Evolutionary conservation across 2,113 vertebrate genomes (phyloP).

Genomic region (Scomber scombrus): DNA sequence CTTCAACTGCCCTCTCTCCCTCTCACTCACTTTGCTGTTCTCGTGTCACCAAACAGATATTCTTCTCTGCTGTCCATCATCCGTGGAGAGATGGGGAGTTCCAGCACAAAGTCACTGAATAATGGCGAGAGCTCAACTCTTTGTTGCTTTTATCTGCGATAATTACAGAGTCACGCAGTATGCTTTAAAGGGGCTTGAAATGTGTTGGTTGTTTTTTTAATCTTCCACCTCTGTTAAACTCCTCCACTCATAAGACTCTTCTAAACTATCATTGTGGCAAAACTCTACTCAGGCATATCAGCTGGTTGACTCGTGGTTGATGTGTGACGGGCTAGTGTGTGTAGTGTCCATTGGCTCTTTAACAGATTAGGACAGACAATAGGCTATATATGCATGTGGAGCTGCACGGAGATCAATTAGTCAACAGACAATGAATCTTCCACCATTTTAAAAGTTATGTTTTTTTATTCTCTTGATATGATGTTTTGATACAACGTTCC

Average conservation of each 20-base stretch:
- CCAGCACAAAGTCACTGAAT: slow-evolving; percentile 50
- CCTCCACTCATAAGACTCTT: slow-evolving; percentile 22
- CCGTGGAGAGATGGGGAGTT: slow-evolving; percentile 13
- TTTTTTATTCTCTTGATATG: background rate
- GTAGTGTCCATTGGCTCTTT: background rate
- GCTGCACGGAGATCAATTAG: background rate
- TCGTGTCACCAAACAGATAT: slow-evolving; percentile 48
- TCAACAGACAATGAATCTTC: background rate
- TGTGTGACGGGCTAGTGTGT: background rate
- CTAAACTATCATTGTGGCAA: slow-evolving; percentile 8
- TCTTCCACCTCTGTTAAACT: slow-evolving; percentile 55
- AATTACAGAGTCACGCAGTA: slow-evolving; percentile 36
- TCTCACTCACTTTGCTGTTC: slow-evolving; percentile 44
- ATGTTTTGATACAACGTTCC: too few species aligned
- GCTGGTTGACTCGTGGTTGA: slow-evolving; percentile 24
- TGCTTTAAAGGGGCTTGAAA: background rate
- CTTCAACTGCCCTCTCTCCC: slow-evolving; percentile 58
- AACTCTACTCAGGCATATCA: slow-evolving; percentile 2
- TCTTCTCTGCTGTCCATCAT: slow-evolving; percentile 64
- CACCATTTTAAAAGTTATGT: background rate
- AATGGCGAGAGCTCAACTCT: slow-evolving; percentile 24
- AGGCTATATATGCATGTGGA: background rate
- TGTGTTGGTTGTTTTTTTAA: slow-evolving; percentile 44
- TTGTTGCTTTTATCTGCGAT: slow-evolving; percentile 38
- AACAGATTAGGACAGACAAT: background rate